Evolutionary conservation across 2,797 vertebrate genomes (phyloP).

Genomic region (Catharus ustulatus): DNA sequence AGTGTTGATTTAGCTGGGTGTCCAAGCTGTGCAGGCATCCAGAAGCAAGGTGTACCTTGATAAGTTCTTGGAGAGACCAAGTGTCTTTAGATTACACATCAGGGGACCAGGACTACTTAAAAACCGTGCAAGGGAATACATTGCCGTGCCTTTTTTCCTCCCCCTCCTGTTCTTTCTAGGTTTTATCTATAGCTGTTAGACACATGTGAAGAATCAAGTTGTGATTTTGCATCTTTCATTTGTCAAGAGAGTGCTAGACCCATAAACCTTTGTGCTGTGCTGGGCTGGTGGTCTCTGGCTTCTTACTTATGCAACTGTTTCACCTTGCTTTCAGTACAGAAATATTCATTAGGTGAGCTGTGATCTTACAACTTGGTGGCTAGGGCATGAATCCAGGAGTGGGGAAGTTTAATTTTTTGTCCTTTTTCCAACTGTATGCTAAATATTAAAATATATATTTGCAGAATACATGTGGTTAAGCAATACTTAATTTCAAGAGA

Average conservation of each 20-base stretch:
- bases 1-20: neutral
- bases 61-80: neutral
- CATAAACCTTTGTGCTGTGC: neutral
- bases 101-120: neutral
- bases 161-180: neutral
- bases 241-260: neutral
- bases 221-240: neutral
- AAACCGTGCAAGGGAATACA: neutral
- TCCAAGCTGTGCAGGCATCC: neutral
- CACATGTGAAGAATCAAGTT: neutral
- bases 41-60: neutral
- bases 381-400: neutral
- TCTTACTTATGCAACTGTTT: neutral
- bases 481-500: slow-evolving; percentile 9
- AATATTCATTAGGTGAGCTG: slow-evolving; percentile 10
- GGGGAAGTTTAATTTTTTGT: neutral
- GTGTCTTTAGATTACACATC: neutral
- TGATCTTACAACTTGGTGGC: neutral
- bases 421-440: neutral
- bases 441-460: neutral
- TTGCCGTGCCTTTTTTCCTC: fast-evolving
- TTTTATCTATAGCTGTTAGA: neutral
- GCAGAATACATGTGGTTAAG: neutral
- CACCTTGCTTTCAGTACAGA: neutral
- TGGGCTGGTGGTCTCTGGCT: neutral